Base-by-base conservation (phyloP, 2,113 vertebrate genomes). In the Proteles cristata region DNA sequence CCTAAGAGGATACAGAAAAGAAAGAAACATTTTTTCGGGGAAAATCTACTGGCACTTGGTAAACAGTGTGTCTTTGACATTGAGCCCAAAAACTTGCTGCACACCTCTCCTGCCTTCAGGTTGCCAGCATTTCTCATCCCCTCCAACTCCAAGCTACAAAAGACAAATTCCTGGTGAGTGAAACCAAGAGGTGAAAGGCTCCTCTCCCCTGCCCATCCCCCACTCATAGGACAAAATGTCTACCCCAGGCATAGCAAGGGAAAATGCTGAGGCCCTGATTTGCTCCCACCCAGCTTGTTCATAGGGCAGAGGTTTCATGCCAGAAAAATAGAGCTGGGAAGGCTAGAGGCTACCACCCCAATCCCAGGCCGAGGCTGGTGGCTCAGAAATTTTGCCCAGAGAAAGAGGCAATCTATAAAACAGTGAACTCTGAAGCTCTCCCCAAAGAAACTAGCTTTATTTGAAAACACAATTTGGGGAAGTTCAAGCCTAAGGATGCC, bases 11-110 rank as follows among this genome's bases (percentile, higher is more conserved):
- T n/a, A 33, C 8, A 96, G 61, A 58, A 85, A 71, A 65, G 31
- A 16, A 82, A 66, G 50, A 84, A 77, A 73, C 23, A 35, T 81
- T 93, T 81, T 68, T 83, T 82, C 50, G 48, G 39, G 39, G 33
- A 69, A 91, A 91, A 53, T 81, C 15, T 58, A 68, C 71, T 73
- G 65, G 87, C 80, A 95, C 21, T 95, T 95, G 74, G n/a, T 65
- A 45, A 81, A 87, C 87, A 81, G 14, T 80, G n/a, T 81, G 11
- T 92, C 5, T 92, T 9, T 88, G 48, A 21, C 35, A 43, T 55
- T 58, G n/a, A 88, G 84, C 83, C 66, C 82, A 76, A 88, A 76
- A 88, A 66, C 48, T 61, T 53, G 74, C 53, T 73, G 26, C 55
- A 23, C 55, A 71, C 43, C n/a, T 92, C 43, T 95, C 83, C 65